Conservation (phyloP, 2,113 vertebrate genomes). For the Spea bombifrons region DNA sequence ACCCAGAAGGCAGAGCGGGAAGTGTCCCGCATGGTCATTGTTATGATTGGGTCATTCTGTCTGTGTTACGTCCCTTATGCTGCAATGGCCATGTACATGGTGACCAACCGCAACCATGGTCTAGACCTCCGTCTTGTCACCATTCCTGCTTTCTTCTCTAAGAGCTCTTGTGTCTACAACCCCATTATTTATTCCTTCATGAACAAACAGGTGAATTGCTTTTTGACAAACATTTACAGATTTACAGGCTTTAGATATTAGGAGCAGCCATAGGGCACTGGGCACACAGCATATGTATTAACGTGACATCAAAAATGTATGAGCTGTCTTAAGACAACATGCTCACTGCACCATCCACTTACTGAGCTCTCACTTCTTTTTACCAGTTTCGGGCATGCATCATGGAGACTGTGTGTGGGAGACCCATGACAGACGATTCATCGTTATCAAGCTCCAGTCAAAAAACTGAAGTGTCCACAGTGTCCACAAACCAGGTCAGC, state of each 20-base stretch:
- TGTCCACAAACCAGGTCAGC: slow-evolving; percentile 67
- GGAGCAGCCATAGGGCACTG: too few relatives aligned
- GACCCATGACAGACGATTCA: slow-evolving; percentile 65
- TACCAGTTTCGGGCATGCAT: slow-evolving; percentile 75
- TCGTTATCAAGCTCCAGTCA: slow-evolving; percentile 62
- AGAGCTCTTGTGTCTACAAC: slow-evolving; percentile 79
- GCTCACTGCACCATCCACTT: not conserved
- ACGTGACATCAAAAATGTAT: too few relatives aligned
- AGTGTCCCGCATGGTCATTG: slow-evolving; percentile 76
- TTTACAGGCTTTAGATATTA: too few relatives aligned
- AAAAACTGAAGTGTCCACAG: slow-evolving; percentile 70
- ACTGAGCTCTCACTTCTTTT: not conserved
- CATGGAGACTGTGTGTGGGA: slow-evolving; percentile 74
- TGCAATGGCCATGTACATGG: slow-evolving; percentile 67
- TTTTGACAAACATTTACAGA: too few relatives aligned
- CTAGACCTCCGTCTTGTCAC: slow-evolving; percentile 74
- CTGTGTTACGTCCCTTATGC: slow-evolving; percentile 75
- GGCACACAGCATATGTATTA: too few relatives aligned
- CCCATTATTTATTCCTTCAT: slow-evolving; percentile 82
- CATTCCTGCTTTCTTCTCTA: slow-evolving; percentile 78
- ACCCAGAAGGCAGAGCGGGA: slow-evolving; percentile 83
- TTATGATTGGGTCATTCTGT: slow-evolving; percentile 77
- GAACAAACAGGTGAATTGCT: slow-evolving; percentile 77
- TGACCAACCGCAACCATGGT: slow-evolving; percentile 60
- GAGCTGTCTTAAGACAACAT: too few relatives aligned